Conservation (phyloP, 2,888 invertebrate species). For the Ophion obscuratus region DNA sequence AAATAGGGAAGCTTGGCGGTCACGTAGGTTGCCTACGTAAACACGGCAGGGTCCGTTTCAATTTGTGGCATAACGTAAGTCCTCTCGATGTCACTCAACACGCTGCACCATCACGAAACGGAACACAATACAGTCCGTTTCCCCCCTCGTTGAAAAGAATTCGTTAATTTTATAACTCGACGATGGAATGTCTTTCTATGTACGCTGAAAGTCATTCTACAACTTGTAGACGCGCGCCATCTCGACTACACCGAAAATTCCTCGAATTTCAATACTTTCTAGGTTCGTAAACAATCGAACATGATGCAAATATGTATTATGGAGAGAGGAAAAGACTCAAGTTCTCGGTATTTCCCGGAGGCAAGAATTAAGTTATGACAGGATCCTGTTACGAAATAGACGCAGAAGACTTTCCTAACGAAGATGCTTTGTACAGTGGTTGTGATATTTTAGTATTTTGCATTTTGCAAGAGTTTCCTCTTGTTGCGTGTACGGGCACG, state of each 20-base stretch:
- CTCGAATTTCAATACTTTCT: background rate
- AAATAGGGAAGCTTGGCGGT: constrained; percentile 34
- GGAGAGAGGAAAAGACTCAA: background rate
- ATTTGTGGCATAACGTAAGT: constrained; percentile 44
- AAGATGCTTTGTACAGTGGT: too few species aligned
- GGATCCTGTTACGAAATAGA: too few species aligned
- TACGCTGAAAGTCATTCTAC: background rate
- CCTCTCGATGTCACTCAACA: constrained; percentile 31
- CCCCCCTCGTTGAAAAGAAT: background rate
- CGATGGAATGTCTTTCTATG: background rate
- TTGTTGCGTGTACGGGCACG: background rate
- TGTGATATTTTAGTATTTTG: background rate
- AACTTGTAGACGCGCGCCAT: background rate
- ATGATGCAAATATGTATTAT: background rate
- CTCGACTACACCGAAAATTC: background rate
- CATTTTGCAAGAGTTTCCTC: background rate
- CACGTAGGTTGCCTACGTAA: constrained; percentile 37
- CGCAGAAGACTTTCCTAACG: too few species aligned
- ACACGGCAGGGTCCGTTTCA: constrained; percentile 33
- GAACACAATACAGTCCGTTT: background rate
- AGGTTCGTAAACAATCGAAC: background rate
- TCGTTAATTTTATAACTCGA: background rate
- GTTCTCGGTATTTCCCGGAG: background rate
- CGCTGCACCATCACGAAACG: background rate
- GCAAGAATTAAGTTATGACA: too few species aligned